phyloP scores from a whole-genome alignment of 2,888 invertebrate genomes.

The Eupithecia dodoneata region DNA sequence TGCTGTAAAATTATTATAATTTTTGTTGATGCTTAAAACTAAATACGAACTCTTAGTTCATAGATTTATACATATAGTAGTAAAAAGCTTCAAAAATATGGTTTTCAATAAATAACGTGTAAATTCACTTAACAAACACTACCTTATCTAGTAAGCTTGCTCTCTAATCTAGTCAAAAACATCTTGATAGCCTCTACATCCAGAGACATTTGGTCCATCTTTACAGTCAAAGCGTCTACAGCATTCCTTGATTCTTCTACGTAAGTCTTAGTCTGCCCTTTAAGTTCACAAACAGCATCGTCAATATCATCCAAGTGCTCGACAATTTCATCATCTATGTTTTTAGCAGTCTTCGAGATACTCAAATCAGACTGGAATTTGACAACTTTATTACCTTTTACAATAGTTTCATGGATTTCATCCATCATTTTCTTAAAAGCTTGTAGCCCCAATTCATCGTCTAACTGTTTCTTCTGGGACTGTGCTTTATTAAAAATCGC shows the following conservation, averaged over 20 bases:
- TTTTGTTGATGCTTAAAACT: not conserved
- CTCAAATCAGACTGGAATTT: constrained; percentile 44
- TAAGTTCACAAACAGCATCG: constrained; percentile 61
- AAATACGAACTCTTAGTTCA: not conserved
- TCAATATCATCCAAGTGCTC: constrained; percentile 66
- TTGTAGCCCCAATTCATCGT: constrained; percentile 64
- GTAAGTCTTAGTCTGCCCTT: constrained; percentile 58
- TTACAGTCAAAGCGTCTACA: constrained; percentile 64
- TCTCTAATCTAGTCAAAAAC: constrained; percentile 67
- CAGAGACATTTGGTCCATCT: constrained; percentile 70
- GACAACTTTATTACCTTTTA: constrained; percentile 48
- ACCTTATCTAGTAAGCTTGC: constrained; percentile 48
- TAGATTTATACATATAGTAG: not conserved
- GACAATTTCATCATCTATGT: constrained; percentile 61
- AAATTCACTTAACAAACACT: not conserved
- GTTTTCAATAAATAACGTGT: not conserved
- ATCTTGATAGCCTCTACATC: constrained; percentile 70
- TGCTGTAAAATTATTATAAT: not conserved
- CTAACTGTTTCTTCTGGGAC: constrained; percentile 66
- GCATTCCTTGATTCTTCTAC: constrained; percentile 59
- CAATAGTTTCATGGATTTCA: constrained; percentile 71
- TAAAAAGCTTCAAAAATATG: not conserved
- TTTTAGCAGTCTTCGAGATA: constrained; percentile 34
- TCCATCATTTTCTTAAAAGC: constrained; percentile 64
- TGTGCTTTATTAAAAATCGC: constrained; percentile 75